phyloP scores from a whole-genome alignment of 2,113 vertebrate genomes.

The Phocoena phocoena region DNA sequence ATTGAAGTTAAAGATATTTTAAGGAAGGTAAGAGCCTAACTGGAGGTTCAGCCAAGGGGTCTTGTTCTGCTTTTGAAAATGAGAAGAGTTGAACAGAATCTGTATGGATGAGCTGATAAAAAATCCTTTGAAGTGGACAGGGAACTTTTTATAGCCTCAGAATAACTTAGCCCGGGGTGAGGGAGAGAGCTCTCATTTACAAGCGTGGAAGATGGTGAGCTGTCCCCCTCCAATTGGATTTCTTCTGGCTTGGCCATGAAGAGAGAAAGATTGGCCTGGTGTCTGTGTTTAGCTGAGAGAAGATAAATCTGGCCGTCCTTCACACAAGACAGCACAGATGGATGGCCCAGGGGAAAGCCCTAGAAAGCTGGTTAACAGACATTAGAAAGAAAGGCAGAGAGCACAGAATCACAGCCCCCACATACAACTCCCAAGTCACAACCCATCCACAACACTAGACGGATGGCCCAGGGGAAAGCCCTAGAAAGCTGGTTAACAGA shows the following conservation, averaged over 20 bases:
- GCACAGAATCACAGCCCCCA: not conserved
- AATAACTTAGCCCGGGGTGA: constrained; percentile 59
- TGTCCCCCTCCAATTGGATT: constrained; percentile 54
- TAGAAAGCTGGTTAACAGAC: not conserved
- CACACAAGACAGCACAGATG: constrained; percentile 24
- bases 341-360: not conserved
- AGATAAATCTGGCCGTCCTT: constrained; percentile 49
- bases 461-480: not conserved
- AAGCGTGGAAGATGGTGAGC: constrained; percentile 41
- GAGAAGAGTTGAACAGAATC: constrained; percentile 71
- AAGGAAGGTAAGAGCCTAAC: constrained; percentile 74
- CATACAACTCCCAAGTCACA: not conserved
- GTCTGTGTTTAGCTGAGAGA: constrained; percentile 58
- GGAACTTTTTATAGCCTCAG: constrained; percentile 75
- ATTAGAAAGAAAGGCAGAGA: not conserved
- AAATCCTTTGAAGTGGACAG: constrained; percentile 80
- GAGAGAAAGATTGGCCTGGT: constrained; percentile 39
- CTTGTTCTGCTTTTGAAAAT: constrained; percentile 81
- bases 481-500: not conserved
- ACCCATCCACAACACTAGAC: not conserved
- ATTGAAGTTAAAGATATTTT: constrained; percentile 79
- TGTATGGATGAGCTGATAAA: constrained; percentile 80
- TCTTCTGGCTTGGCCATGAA: constrained; percentile 63
- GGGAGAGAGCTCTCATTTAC: constrained; percentile 68
- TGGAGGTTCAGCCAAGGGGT: constrained; percentile 77